Conservation (phyloP, 1,140 invertebrate genomes). For the Cyclargus thomasi region DNA sequence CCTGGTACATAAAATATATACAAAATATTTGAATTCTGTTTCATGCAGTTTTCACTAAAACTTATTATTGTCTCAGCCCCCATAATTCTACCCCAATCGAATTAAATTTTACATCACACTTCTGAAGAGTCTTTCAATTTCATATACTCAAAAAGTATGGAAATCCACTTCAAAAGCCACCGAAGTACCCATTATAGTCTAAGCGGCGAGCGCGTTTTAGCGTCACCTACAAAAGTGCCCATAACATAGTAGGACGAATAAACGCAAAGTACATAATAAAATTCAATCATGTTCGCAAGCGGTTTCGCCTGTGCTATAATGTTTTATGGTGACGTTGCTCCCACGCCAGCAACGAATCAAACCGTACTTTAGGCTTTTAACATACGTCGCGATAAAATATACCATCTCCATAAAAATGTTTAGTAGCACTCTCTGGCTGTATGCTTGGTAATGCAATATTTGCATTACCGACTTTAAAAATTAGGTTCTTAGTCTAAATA, state of each 20-base stretch:
- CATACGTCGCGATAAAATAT: slow-evolving; percentile 9
- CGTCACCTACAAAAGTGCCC: slow-evolving; percentile 22
- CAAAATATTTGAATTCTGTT: no score
- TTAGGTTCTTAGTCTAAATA: no score
- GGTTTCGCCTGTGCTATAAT: slow-evolving; percentile 44
- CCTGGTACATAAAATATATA: no score
- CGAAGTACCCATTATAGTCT: background rate
- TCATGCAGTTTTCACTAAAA: no score
- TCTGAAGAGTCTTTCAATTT: background rate
- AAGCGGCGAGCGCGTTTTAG: background rate
- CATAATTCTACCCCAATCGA: background rate
- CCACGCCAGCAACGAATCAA: slow-evolving; percentile 49
- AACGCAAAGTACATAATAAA: slow-evolving; percentile 47
- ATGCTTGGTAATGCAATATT: background rate
- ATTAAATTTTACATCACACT: background rate
- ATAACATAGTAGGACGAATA: slow-evolving; percentile 29
- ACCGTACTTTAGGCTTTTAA: slow-evolving; percentile 16
- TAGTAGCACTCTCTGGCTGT: background rate
- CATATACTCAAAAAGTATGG: slow-evolving; percentile 5
- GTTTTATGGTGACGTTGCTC: slow-evolving; percentile 68
- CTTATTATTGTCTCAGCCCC: no score
- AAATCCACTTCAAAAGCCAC: slow-evolving; percentile 7
- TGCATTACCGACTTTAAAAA: no score
- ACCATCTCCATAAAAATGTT: background rate
- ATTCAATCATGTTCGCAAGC: slow-evolving; percentile 58